phyloP scores from a whole-genome alignment of 2,113 vertebrate species.

The Alosa alosa region DNA sequence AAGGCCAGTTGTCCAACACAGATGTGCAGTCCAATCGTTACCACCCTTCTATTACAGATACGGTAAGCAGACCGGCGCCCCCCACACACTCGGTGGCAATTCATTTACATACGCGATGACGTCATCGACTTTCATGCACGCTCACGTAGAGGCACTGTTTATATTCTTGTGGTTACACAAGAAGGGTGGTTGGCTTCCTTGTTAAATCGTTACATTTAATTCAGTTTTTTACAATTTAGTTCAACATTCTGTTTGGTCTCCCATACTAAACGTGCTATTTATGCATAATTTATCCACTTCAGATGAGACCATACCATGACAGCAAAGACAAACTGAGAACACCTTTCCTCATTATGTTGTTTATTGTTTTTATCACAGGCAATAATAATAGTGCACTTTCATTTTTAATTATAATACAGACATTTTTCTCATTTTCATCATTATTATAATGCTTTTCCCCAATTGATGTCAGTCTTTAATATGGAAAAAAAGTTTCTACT shows the following conservation, averaged over 20 bases:
- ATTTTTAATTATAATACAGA: slow-evolving; percentile 71
- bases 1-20: neutral
- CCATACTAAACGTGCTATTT: too few species aligned
- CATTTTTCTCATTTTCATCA: slow-evolving; percentile 62
- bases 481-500: slow-evolving; percentile 46
- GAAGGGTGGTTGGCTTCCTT: neutral
- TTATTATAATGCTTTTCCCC: slow-evolving; percentile 53
- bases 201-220: neutral
- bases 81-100: neutral
- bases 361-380: slow-evolving; percentile 77
- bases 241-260: too few species aligned
- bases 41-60: neutral
- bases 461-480: slow-evolving; percentile 45
- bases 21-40: neutral
- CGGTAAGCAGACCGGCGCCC: neutral
- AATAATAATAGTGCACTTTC: slow-evolving; percentile 77
- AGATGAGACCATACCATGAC: neutral
- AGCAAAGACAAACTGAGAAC: slow-evolving; percentile 12
- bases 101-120: neutral
- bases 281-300: too few species aligned
- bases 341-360: slow-evolving; percentile 61
- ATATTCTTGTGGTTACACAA: too few species aligned
- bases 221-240: neutral
- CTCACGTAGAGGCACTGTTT: neutral
- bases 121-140: neutral